phyloP scores from a whole-genome alignment of 2,888 invertebrate species.

The Abrostola triplasia region DNA sequence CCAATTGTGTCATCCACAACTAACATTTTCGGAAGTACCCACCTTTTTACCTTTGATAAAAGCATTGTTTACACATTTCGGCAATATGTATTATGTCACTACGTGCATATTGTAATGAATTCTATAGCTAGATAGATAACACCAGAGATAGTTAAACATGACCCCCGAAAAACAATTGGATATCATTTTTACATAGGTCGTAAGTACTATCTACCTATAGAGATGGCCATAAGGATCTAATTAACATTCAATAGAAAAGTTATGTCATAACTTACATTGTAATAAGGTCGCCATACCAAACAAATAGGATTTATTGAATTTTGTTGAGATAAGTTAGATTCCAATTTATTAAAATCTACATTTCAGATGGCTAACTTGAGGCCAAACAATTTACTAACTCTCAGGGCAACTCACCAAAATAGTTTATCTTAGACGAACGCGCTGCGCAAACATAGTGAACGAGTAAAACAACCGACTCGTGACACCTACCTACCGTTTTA shows the following conservation, averaged over 20 bases:
- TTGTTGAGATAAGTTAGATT: conserved; percentile 42
- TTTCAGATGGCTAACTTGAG: conserved; percentile 68
- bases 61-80: no score
- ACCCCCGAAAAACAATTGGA: no score
- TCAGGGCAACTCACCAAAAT: conserved; percentile 74
- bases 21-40: not conserved
- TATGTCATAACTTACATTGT: not conserved
- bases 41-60: no score
- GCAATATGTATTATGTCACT: no score
- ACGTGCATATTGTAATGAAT: no score
- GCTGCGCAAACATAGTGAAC: conserved; percentile 74
- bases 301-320: conserved; percentile 7
- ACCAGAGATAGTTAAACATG: no score
- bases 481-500: conserved; percentile 83
- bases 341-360: conserved; percentile 75
- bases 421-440: conserved; percentile 81
- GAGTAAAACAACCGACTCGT: conserved; percentile 76
- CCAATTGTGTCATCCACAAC: not conserved
- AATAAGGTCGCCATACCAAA: not conserved
- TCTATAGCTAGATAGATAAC: no score
- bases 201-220: no score
- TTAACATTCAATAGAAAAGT: no score
- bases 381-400: conserved; percentile 81
- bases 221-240: no score
- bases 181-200: no score